Percentiles rank a stretch among this genome's conserved stretches.
These are phyloP conservation scores for Phoxinus phoxinus DNA, from an alignment of 2,113 vertebrate genomes.

Conservation along the genomic window DNA sequence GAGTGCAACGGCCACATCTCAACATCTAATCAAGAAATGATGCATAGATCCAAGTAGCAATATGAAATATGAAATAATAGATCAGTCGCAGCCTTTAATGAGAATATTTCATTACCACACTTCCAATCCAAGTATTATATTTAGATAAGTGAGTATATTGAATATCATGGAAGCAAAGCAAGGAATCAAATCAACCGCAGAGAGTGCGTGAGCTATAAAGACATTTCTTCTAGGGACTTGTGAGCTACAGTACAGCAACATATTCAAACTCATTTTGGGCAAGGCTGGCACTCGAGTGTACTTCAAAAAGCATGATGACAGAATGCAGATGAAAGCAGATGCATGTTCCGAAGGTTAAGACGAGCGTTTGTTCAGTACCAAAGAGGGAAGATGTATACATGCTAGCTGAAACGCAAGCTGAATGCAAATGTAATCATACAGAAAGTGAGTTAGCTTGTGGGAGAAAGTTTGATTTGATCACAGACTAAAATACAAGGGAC, in stretches of 20 bases:
- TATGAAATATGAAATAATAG: neutral
- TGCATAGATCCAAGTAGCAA: neutral
- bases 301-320: constrained; percentile 26
- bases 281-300: neutral
- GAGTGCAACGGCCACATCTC: too few species aligned
- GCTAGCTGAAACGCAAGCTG: neutral
- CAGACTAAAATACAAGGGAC: constrained; percentile 6
- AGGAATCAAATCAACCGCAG: neutral
- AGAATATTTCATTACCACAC: neutral
- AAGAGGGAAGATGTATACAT: constrained; percentile 10
- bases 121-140: neutral
- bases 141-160: neutral
- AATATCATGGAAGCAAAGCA: neutral
- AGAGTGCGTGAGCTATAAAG: neutral
- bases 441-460: neutral
- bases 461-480: constrained; percentile 5
- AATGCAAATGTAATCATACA: neutral
- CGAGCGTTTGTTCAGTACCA: neutral
- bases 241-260: constrained; percentile 6
- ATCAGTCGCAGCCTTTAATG: neutral
- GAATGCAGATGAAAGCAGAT: constrained; percentile 20
- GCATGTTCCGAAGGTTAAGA: neutral
- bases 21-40: too few species aligned
- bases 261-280: constrained; percentile 10
- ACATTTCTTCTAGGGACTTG: neutral